These are phyloP conservation scores for Biston stratarius DNA, from an alignment of 2,888 invertebrate species.

Conservation along the genomic window DNA sequence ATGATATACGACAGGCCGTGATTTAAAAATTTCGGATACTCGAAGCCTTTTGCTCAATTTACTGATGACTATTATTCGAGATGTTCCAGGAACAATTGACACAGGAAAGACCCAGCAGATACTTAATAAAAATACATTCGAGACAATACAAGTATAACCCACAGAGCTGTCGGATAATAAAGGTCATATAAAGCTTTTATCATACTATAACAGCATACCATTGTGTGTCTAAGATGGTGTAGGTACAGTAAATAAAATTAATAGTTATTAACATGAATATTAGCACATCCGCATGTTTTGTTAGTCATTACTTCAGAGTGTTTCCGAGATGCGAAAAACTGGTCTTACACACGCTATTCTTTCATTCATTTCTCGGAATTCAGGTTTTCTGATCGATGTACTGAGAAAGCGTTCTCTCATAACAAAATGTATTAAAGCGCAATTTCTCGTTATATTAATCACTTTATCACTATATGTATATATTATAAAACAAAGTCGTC, in stretches of 20 bases:
- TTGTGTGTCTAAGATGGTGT: conserved; percentile 30
- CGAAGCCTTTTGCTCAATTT: too few relatives aligned
- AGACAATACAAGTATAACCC: neutral
- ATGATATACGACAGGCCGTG: too few relatives aligned
- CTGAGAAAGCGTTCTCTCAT: conserved; percentile 27
- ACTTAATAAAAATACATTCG: neutral
- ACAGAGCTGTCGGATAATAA: conserved; percentile 3
- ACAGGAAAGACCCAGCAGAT: conserved; percentile 3
- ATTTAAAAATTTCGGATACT: too few relatives aligned
- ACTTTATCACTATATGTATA: too few relatives aligned
- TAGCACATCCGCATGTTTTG: conserved; percentile 32
- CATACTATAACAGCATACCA: conserved; percentile 22
- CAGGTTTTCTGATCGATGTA: conserved; percentile 33
- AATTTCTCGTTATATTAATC: conserved; percentile 8
- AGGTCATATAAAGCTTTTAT: conserved; percentile 16
- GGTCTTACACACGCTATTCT: conserved; percentile 28
- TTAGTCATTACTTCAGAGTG: conserved; percentile 29
- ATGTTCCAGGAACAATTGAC: conserved; percentile 6
- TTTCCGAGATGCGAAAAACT: conserved; percentile 35
- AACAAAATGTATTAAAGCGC: conserved; percentile 11
- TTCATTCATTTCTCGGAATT: conserved; percentile 29
- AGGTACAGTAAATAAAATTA: conserved; percentile 25
- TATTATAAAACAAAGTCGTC: too few relatives aligned
- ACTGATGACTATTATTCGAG: neutral
- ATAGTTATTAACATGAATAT: conserved; percentile 26